These are phyloP conservation scores for Pseudopipra pipra DNA, from an alignment of 2,113 vertebrate genomes.

Conservation along the genomic window DNA sequence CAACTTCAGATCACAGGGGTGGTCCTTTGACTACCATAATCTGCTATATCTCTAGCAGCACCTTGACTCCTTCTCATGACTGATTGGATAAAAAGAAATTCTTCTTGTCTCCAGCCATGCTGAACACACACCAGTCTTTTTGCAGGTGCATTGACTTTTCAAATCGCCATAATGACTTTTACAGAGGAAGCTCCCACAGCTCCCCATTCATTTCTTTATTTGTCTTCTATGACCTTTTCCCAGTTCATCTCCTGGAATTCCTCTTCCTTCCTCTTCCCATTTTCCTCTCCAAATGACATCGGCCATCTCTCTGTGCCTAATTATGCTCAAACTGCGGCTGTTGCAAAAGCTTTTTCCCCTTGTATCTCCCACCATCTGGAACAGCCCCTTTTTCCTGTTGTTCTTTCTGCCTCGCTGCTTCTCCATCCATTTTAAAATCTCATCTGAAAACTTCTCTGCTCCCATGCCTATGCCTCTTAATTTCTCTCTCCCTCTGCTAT, in stretches of 20 bases:
- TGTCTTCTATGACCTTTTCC: background rate
- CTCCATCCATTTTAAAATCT: conserved; percentile 37
- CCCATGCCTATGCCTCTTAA: conserved; percentile 18
- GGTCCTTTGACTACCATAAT: background rate
- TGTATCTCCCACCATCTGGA: conserved; percentile 18
- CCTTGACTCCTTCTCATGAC: background rate
- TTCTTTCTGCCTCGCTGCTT: conserved; percentile 27
- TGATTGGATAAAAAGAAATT: background rate
- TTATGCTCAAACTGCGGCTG: background rate
- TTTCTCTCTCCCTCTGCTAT: conserved; percentile 33
- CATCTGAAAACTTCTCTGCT: conserved; percentile 39
- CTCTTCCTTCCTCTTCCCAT: background rate
- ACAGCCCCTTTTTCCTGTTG: background rate
- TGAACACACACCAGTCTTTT: background rate
- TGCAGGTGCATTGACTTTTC: background rate
- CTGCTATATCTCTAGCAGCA: background rate
- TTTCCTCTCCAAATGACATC: background rate
- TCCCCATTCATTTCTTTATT: background rate
- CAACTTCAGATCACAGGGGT: background rate
- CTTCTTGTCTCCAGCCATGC: background rate
- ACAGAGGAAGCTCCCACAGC: background rate
- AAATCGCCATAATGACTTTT: background rate
- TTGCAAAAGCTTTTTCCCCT: background rate
- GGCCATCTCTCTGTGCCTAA: conserved; percentile 17
- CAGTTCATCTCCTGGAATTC: background rate